Evolutionary conservation across 92 coral and sea anemone species (phyloP).

Genomic region (Porites cylindrica): DNA sequence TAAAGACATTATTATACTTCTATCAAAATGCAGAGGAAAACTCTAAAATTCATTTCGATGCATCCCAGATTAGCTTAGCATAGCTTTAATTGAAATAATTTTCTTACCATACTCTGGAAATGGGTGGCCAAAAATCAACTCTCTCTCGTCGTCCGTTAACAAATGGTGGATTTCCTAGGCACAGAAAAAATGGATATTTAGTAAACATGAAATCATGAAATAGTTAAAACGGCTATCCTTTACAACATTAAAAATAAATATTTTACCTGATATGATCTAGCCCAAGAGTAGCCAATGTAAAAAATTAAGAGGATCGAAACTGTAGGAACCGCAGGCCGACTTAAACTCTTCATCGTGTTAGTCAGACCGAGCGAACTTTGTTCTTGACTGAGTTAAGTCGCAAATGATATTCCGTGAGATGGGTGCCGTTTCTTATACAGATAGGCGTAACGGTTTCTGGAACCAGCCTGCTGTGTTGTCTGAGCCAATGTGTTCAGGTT

Average conservation of each 20-base stretch:
- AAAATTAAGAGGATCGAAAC: constrained; percentile 14
- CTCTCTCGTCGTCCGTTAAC: constrained; percentile 63
- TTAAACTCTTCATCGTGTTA: constrained; percentile 20
- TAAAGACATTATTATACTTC: no score
- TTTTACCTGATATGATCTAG: constrained; percentile 41
- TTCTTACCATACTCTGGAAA: constrained; percentile 35
- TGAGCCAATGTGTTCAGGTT: no score
- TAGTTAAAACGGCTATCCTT: not conserved
- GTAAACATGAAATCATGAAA: not conserved
- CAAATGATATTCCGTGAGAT: constrained; percentile 13
- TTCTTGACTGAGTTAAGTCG: not conserved
- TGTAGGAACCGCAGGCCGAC: not conserved
- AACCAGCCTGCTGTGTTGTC: no score
- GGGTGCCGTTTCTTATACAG: not conserved
- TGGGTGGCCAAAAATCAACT: constrained; percentile 62
- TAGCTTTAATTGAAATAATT: not conserved
- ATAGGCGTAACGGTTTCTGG: constrained; percentile 5
- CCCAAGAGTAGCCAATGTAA: not conserved
- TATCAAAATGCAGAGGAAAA: no score
- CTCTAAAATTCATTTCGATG: no score
- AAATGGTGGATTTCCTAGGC: constrained; percentile 54
- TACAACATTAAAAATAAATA: not conserved
- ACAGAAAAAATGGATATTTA: not conserved
- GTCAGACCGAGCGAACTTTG: not conserved
- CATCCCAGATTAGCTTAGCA: no score